Base-by-base conservation (phyloP, 2,888 invertebrate species). In the Venusia cambrica region DNA sequence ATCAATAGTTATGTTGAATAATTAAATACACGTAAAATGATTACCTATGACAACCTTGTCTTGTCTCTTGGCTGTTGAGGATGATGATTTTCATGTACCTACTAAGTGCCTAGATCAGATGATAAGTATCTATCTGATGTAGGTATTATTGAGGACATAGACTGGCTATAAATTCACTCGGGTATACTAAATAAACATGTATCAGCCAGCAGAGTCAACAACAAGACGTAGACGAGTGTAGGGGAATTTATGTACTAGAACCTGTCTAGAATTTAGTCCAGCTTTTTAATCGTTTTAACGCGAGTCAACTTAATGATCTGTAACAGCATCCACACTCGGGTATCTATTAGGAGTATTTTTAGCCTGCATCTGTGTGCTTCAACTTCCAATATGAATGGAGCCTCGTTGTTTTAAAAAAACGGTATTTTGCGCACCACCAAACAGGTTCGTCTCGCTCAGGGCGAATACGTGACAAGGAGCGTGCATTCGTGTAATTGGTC, bases 341-440 rank as follows among this genome's bases (percentile, higher is more conserved):
- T 53, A 50, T 56, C 57, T 63, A 67, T 65, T 62, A 55, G 60
- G 65, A 60, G n/a, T 73, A 73, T 73, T 69, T 67, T 64, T 71
- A 67, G 60, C 54, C 28, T 58, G 38, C 34, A 57, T 66, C 67
- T 56, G 66, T 65, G 59, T 48, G 63, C 50, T 61, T 63, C 61
- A 53, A 66, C 68, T 72, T 74, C 64, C 70, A 74, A 79, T 84
- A 83, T 85, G 85, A 85, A 85, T 85, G 85, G 80, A 84, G 83
- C 71, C 66, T 67, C 63, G 70, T 70, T 72, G 74, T 71, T 77
- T 64, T 54, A 76, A 73, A 73, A 73, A 77, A 74, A 77, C 70
- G 63, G 75, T 75, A 76, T 78, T 73, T 69, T 70, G 67, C 70
- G 61, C 73, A 67, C 62, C 62, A 61, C 51, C 30, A 55, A 68